A percentile compares a stretch with the other conserved stretches of the same genome.
These are phyloP conservation scores for Zaprionus vittiger DNA, from an alignment of 1,140 invertebrate genomes.

Conservation along the genomic window DNA sequence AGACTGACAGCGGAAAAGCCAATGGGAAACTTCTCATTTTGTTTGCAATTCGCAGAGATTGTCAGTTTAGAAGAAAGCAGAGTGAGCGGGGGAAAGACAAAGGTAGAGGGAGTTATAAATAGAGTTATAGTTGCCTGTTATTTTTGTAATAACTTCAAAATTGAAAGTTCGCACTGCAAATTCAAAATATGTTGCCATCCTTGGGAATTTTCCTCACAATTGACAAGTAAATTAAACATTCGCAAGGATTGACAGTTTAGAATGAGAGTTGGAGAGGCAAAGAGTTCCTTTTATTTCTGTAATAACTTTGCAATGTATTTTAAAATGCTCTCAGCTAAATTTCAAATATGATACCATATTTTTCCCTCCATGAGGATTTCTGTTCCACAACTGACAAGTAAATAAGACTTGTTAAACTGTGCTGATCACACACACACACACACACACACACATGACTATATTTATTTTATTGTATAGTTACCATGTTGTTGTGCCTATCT, in stretches of 20 bases:
- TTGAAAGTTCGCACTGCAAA: not conserved
- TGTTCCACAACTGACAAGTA: slow-evolving; percentile 42
- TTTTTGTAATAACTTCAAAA: not conserved
- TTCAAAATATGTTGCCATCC: not conserved
- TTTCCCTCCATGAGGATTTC: not conserved
- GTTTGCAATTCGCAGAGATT: slow-evolving; percentile 14
- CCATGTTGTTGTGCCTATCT: slow-evolving; percentile 30
- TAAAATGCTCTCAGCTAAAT: too few species aligned
- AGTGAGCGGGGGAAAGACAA: too few species aligned
- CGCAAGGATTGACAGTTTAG: too few species aligned
- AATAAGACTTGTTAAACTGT: slow-evolving; percentile 42
- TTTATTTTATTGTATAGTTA: slow-evolving; percentile 39
- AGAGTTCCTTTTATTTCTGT: too few species aligned
- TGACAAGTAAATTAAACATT: slow-evolving; percentile 48
- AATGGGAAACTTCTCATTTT: slow-evolving; percentile 47
- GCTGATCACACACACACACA: slow-evolving; percentile 11
- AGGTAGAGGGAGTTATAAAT: not conserved
- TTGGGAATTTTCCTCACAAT: slow-evolving; percentile 11
- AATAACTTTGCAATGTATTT: too few species aligned
- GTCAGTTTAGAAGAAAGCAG: not conserved
- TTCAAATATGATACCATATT: not conserved
- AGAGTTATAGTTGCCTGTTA: not conserved
- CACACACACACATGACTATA: slow-evolving; percentile 39
- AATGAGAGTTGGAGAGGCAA: too few species aligned
- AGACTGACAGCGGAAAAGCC: slow-evolving; percentile 55